phyloP scores from a whole-genome alignment of 37 sponge, comb jelly and placozoan species.

The Ephydatia muelleri region DNA sequence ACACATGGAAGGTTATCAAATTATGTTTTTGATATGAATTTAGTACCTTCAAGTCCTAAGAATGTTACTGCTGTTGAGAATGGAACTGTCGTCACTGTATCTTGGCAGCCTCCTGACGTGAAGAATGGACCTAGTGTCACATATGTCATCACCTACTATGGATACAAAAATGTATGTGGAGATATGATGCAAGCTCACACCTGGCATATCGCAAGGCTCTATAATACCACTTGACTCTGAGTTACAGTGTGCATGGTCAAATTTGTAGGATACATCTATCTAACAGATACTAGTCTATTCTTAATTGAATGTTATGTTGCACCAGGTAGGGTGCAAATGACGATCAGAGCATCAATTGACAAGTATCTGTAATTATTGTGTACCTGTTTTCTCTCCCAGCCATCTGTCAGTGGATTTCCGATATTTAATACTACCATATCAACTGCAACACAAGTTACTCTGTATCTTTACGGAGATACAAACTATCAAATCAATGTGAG shows the following conservation, averaged over 20 bases:
- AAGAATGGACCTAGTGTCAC: slow-evolving; percentile 17
- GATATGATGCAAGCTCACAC: not conserved
- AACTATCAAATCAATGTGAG: slow-evolving; percentile 5
- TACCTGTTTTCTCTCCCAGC: not conserved
- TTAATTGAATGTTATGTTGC: too few relatives aligned
- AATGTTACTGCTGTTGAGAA: slow-evolving; percentile 5
- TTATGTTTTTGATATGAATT: not conserved
- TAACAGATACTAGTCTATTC: too few relatives aligned
- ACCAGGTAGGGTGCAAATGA: too few relatives aligned
- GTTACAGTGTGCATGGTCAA: too few relatives aligned
- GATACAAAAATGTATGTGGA: not conserved
- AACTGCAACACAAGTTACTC: not conserved
- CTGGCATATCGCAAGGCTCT: not conserved
- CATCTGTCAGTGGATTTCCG: not conserved
- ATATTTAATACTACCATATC: not conserved
- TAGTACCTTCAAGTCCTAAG: slow-evolving; percentile 4
- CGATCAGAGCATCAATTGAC: too few relatives aligned
- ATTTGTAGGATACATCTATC: too few relatives aligned
- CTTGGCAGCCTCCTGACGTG: slow-evolving; percentile 4
- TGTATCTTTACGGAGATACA: not conserved
- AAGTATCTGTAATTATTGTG: too few relatives aligned
- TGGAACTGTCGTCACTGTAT: not conserved
- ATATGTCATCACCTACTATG: not conserved
- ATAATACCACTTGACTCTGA: too few relatives aligned
- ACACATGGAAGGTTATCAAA: not conserved